Base-by-base conservation (phyloP, 2,888 invertebrate species). In the Lysandra bellargus region DNA sequence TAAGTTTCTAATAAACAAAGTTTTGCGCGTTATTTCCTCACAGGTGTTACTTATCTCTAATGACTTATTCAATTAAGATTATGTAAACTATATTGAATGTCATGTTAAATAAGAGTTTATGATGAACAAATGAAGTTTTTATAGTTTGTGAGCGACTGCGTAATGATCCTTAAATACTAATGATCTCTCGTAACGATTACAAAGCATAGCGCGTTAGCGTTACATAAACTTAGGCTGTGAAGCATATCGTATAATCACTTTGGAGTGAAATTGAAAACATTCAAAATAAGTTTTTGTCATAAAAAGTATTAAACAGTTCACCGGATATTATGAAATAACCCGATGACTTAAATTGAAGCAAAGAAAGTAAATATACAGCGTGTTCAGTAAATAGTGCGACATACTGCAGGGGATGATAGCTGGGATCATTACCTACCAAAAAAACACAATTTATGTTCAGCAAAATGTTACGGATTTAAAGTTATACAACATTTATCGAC, bases 91-190 rank as follows among this genome's bases (percentile, higher is more conserved):
- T 57, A 57, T 57, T 57, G 17, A 57, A 57, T 17, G 17, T 69
- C 69, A 69, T 69, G 37, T 69, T 69, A 33, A 33, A 69, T 33
- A 33, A 69, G 30, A 12, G 33, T 33, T 69, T 33, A 14, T 76
- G 76, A 30, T 76, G 49, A 30, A 57, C 53, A 76, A 76, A 76
- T 30, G 69, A 76, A 44, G 76, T 76, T 57, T 76, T 76, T 75
- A 75, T 76, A 57, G 30, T 57, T 76, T 33, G 76, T 57, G 30
- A 53, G 75, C 30, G 53, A 17, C 53, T 57, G 53, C 76, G 76
- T 76, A 76, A 76, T 76, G 76, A 76, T 76, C 76, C 33, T 57
- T 57, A 76, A 76, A 76, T 76, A 75, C 75, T 75, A 76, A 76
- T 76, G 76, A 76, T 76, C 76, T 76, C 76, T 53, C 76, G 57